Conservation (phyloP, 2,113 vertebrate genomes). For the Seriola quinqueradiata region DNA sequence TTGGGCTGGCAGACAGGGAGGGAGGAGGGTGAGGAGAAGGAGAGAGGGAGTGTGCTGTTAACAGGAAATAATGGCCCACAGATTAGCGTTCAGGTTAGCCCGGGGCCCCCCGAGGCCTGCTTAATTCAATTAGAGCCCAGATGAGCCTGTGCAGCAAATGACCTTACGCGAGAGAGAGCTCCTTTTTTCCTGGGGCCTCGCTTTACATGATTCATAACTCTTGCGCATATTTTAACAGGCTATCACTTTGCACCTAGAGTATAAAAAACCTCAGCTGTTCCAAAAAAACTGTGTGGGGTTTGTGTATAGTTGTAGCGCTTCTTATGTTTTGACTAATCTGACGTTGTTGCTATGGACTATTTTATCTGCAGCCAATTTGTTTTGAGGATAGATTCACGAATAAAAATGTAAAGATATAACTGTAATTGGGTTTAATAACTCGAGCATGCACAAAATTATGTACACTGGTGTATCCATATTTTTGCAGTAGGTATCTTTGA, state of each 20-base stretch:
- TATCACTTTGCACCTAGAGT: slow-evolving; percentile 77
- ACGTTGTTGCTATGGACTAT: slow-evolving; percentile 18
- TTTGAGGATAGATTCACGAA: neutral
- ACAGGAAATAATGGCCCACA: slow-evolving; percentile 86
- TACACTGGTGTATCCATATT: slow-evolving; percentile 15
- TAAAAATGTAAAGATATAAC: neutral
- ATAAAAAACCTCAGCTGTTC: slow-evolving; percentile 63
- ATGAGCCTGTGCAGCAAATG: slow-evolving; percentile 85
- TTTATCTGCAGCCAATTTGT: neutral
- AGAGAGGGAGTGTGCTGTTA: slow-evolving; percentile 76
- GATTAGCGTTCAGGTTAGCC: slow-evolving; percentile 86
- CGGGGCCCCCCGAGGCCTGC: slow-evolving; percentile 80
- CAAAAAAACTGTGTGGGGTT: slow-evolving; percentile 26
- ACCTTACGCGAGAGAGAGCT: slow-evolving; percentile 81
- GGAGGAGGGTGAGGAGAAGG: slow-evolving; percentile 47
- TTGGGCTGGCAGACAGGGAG: slow-evolving; percentile 72
- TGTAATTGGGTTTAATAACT: slow-evolving; percentile 19
- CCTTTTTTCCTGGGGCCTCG: slow-evolving; percentile 75
- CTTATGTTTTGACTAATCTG: slow-evolving; percentile 16
- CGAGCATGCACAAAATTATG: slow-evolving; percentile 13
- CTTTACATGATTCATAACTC: slow-evolving; percentile 84
- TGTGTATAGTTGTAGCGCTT: slow-evolving; percentile 29
- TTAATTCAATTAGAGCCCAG: slow-evolving; percentile 89
- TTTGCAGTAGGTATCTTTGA: slow-evolving; percentile 41
- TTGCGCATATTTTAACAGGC: slow-evolving; percentile 79